Conservation (phyloP, 2,797 vertebrate species). For the Pelochelys cantorii region DNA sequence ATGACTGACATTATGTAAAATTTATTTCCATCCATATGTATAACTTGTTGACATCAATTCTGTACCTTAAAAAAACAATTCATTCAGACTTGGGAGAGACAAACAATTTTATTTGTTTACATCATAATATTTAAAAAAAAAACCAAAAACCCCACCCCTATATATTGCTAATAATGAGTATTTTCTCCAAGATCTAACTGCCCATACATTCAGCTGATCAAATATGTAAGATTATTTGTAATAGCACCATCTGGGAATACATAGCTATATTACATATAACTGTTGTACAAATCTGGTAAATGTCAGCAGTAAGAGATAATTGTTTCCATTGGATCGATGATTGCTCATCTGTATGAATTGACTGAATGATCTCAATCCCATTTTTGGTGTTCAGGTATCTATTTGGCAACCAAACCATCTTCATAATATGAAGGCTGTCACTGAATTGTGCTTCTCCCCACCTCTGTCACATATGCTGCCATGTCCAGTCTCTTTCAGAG, state of each 20-base stretch:
- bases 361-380: not conserved
- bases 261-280: not conserved
- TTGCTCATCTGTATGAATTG: not conserved
- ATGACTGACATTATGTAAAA: not conserved
- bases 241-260: not conserved
- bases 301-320: not conserved
- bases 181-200: not conserved
- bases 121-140: not conserved
- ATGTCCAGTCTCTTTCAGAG: not conserved
- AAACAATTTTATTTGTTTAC: not conserved
- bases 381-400: not conserved
- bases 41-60: not conserved
- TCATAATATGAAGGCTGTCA: not conserved
- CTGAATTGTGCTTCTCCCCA: not conserved
- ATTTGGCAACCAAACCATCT: not conserved
- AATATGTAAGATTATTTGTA: not conserved
- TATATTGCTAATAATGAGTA: not conserved
- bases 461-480: not conserved
- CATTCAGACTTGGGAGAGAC: not conserved
- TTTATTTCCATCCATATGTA: not conserved
- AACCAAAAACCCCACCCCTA: too few relatives aligned
- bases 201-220: not conserved
- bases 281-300: not conserved
- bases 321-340: not conserved
- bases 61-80: not conserved